phyloP scores from a whole-genome alignment of 1,140 invertebrate species.

The Panagrolaimus sp. region DNA sequence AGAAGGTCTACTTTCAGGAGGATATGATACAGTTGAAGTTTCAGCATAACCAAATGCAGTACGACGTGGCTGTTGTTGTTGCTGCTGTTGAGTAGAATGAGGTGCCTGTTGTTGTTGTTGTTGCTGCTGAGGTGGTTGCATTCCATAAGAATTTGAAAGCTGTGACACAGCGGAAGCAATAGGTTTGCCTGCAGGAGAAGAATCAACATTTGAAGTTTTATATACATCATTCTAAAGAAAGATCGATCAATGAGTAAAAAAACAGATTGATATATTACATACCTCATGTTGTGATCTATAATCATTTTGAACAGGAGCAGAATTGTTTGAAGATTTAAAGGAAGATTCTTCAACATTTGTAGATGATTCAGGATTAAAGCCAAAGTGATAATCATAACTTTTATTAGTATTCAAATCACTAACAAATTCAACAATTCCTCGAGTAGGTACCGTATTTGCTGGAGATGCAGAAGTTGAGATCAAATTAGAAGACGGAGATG shows the following conservation, averaged over 20 bases:
- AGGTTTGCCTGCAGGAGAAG: not conserved
- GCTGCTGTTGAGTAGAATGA: not conserved
- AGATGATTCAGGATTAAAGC: conserved; percentile 5
- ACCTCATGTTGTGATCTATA: not conserved
- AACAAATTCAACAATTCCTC: conserved; percentile 10
- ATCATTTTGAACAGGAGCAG: too few species aligned
- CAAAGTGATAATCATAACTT: not conserved
- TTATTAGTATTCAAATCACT: conserved; percentile 9
- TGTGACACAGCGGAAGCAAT: not conserved
- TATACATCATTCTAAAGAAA: not conserved
- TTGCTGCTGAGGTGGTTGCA: not conserved
- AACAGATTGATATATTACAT: not conserved
- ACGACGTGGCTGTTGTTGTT: not conserved
- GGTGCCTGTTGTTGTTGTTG: not conserved
- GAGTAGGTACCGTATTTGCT: not conserved
- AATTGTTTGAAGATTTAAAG: too few species aligned
- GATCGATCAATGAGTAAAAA: not conserved
- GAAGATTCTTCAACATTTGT: not conserved
- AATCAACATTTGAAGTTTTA: not conserved
- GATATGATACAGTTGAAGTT: conserved; percentile 1
- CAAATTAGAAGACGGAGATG: not conserved
- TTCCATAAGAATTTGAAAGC: not conserved
- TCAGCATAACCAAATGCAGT: not conserved
- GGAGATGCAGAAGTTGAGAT: conserved; percentile 2
- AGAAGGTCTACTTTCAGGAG: not conserved